These are phyloP conservation scores for Podabrus alpinus DNA, from an alignment of 2,888 invertebrate species.

Conservation along the genomic window DNA sequence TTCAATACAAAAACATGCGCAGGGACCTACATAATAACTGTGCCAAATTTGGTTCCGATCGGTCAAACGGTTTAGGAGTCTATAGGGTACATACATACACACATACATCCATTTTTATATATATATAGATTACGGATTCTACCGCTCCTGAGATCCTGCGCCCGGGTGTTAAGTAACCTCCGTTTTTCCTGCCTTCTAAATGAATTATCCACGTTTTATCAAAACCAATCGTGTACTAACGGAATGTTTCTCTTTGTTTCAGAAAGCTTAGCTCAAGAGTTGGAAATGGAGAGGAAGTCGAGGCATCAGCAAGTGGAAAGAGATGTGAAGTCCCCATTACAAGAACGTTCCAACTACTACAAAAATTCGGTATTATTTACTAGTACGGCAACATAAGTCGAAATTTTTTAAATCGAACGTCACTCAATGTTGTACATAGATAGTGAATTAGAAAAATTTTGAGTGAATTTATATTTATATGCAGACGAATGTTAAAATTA, in stretches of 20 bases:
- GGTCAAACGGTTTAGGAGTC: too few species aligned
- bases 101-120: too few species aligned
- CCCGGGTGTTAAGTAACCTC: too few species aligned
- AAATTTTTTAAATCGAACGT: background rate
- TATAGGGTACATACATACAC: too few species aligned
- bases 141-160: too few species aligned
- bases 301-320: slow-evolving; percentile 78
- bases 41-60: too few species aligned
- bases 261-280: slow-evolving; percentile 86
- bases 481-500: background rate
- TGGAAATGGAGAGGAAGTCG: slow-evolving; percentile 85
- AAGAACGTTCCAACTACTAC: slow-evolving; percentile 82
- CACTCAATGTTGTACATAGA: background rate
- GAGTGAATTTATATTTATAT: background rate
- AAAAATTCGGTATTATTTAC: slow-evolving; percentile 90
- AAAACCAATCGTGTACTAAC: background rate
- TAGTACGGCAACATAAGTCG: slow-evolving; percentile 77
- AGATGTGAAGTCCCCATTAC: slow-evolving; percentile 84
- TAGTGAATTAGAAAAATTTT: slow-evolving; percentile 6
- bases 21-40: too few species aligned
- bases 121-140: too few species aligned
- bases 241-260: slow-evolving; percentile 53
- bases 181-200: too few species aligned
- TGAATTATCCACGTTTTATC: too few species aligned
- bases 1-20: too few species aligned